Conservation (phyloP, 2,888 invertebrate genomes). For the Clostera curtula region DNA sequence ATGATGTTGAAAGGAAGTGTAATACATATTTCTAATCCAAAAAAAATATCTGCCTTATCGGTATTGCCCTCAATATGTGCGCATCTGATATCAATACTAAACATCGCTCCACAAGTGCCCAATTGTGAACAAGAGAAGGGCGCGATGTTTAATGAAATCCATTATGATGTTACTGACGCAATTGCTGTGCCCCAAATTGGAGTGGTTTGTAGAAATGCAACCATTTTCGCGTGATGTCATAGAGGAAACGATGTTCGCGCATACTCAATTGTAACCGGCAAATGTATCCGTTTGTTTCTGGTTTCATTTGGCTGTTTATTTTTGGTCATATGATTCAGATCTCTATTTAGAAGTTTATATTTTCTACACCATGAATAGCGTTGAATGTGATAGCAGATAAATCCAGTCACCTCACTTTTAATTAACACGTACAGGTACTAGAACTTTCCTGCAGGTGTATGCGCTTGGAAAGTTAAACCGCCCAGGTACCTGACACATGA, state of each 20-base stretch:
- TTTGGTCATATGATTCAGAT: neutral
- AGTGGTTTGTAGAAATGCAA: conserved; percentile 32
- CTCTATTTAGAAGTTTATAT: too few relatives aligned
- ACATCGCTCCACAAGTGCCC: conserved; percentile 14
- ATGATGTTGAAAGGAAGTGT: too few relatives aligned
- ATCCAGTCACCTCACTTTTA: too few relatives aligned
- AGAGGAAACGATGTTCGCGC: conserved; percentile 35
- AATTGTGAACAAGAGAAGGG: conserved; percentile 16
- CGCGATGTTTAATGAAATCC: conserved; percentile 19
- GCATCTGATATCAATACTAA: neutral
- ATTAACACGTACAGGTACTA: too few relatives aligned
- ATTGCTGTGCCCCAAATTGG: conserved; percentile 41
- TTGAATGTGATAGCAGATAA: too few relatives aligned
- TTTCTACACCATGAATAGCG: too few relatives aligned
- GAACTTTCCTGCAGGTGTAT: too few relatives aligned
- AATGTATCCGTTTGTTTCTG: conserved; percentile 24
- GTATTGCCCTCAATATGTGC: neutral
- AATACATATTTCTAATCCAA: neutral
- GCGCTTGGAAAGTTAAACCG: too few relatives aligned
- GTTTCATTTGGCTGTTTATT: conserved; percentile 9
- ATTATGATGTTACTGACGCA: conserved; percentile 20
- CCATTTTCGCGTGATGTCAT: conserved; percentile 45
- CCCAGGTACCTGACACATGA: too few relatives aligned
- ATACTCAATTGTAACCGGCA: conserved; percentile 30
- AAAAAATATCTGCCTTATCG: neutral